A percentile compares a stretch with the other conserved stretches of the same genome.
phyloP scores from a whole-genome alignment of 2,797 vertebrate species.

The Miichthys miiuy region DNA sequence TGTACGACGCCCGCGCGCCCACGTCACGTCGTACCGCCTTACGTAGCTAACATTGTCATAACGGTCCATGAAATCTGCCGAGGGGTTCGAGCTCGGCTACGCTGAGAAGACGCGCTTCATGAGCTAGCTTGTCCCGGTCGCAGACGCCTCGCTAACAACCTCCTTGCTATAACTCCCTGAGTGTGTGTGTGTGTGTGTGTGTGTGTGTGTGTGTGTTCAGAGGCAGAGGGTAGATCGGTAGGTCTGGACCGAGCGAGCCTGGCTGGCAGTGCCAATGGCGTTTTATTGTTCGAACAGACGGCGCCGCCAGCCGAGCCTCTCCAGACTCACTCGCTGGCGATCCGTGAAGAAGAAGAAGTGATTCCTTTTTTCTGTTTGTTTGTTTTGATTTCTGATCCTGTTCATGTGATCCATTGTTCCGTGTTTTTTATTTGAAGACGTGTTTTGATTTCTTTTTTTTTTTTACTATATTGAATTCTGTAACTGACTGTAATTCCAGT shows the following conservation, averaged over 20 bases:
- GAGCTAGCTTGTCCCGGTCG: conserved; percentile 7
- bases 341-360: conserved; percentile 40
- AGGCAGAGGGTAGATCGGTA: conserved; percentile 45
- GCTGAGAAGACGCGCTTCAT: conserved; percentile 26
- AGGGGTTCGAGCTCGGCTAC: conserved; percentile 27
- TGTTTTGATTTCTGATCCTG: conserved; percentile 48
- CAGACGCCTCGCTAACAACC: conserved; percentile 11
- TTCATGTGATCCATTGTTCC: conserved; percentile 60
- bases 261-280: conserved; percentile 72
- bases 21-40: conserved; percentile 67
- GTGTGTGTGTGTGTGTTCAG: conserved; percentile 34
- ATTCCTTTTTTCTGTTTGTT: conserved; percentile 49
- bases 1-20: conserved; percentile 36
- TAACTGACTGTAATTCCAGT: conserved; percentile 81
- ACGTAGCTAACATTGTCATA: conserved; percentile 63
- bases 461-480: conserved; percentile 71
- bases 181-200: conserved; percentile 31
- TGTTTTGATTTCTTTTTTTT: conserved; percentile 66
- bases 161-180: conserved; percentile 13
- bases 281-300: conserved; percentile 71
- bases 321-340: conserved; percentile 39
- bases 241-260: conserved; percentile 49
- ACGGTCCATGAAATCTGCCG: conserved; percentile 41
- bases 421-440: conserved; percentile 56
- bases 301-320: conserved; percentile 56